Conservation (phyloP, 1,140 invertebrate species). For the Zaprionus ghesquierei region DNA sequence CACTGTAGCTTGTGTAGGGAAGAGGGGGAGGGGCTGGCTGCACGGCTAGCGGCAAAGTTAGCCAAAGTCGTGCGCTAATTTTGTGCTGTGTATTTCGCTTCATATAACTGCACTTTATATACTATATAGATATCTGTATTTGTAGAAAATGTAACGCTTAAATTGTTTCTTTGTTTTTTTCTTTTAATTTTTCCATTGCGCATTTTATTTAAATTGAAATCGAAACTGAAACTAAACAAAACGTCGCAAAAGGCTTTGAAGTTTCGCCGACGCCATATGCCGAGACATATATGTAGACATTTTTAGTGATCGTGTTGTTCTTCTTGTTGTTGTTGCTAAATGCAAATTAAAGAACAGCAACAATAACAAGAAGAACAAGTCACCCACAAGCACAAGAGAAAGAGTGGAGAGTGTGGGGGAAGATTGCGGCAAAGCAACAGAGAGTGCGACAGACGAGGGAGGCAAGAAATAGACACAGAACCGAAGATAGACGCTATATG, state of each 20-base stretch:
- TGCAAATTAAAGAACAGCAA: conserved; percentile 70
- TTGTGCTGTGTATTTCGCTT: no score
- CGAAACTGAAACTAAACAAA: conserved; percentile 47
- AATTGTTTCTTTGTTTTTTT: conserved; percentile 13
- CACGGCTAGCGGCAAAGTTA: neutral
- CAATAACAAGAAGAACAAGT: conserved; percentile 28
- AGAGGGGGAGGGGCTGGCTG: neutral
- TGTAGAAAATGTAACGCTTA: conserved; percentile 4
- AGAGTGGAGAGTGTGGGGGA: neutral
- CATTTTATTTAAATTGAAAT: conserved; percentile 65
- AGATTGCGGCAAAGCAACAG: neutral
- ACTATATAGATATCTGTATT: neutral
- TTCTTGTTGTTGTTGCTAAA: conserved; percentile 42
- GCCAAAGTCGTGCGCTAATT: conserved; percentile 24
- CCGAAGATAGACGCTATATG: conserved; percentile 14
- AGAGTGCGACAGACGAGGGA: neutral
- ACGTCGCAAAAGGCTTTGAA: conserved; percentile 51
- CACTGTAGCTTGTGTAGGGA: neutral
- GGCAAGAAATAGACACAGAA: neutral
- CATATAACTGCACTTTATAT: neutral
- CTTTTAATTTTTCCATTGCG: conserved; percentile 29
- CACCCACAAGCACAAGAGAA: conserved; percentile 28
- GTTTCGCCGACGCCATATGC: conserved; percentile 67
- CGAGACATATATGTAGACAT: conserved; percentile 53
- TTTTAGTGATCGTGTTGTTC: conserved; percentile 18